phyloP scores from a whole-genome alignment of 2,888 invertebrate genomes.

The Xestia xanthographa region DNA sequence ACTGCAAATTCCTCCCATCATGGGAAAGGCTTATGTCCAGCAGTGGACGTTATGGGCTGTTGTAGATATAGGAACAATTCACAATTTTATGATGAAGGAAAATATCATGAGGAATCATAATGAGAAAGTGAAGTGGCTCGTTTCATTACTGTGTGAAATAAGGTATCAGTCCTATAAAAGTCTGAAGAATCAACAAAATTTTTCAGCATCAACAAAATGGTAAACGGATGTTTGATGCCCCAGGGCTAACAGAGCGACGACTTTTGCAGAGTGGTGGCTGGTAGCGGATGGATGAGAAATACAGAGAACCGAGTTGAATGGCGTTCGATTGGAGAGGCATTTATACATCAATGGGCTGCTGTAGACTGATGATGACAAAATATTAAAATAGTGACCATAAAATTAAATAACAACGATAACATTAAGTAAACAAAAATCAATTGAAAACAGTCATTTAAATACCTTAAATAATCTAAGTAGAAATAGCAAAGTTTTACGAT shows the following conservation, averaged over 20 bases:
- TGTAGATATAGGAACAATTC: background rate
- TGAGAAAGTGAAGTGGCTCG: too few species aligned
- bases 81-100: background rate
- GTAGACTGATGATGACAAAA: background rate
- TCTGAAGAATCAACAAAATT: too few species aligned
- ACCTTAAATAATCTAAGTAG: slow-evolving; percentile 39
- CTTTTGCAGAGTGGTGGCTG: background rate
- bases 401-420: background rate
- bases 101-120: background rate
- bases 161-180: background rate
- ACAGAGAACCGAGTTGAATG: background rate
- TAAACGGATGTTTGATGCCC: too few species aligned
- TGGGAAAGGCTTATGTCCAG: too few species aligned
- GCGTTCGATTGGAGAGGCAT: background rate
- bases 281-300: background rate
- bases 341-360: too few species aligned
- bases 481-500: slow-evolving; percentile 52
- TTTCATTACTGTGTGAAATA: background rate
- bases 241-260: background rate
- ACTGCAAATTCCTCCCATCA: too few species aligned
- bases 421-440: slow-evolving; percentile 12
- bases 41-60: too few species aligned
- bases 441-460: slow-evolving; percentile 28
- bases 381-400: background rate
- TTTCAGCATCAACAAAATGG: background rate